Evolutionary conservation across 2,797 vertebrate genomes (phyloP), one percentile per base, ranked within the genome.

Genomic region (Silurus lanzhouensis): DNA sequence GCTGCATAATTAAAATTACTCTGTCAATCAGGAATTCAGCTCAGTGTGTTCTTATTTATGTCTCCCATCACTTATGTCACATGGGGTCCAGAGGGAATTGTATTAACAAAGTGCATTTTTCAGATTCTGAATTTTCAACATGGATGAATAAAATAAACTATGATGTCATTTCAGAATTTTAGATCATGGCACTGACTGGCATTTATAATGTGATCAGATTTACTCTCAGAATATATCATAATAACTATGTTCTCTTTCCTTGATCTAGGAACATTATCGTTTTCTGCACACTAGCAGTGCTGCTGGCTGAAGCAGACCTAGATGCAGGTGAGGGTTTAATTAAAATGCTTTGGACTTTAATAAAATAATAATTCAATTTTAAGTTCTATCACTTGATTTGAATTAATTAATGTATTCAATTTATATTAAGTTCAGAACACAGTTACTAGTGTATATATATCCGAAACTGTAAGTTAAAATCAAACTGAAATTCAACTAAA

Each of bases 261-360:
- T 88, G 22, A 90, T 87, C 4, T 89, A 95, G 95, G 91, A 93
- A 92, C 55, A 31, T 92, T 83, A 81, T 94, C 82, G 85, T 95
- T 85, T 85, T 94, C 58, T 89, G 93, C 57, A 93, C 91, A 48
- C 61, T 95, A 86, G 88, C 91, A 5, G 68, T 93, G 74, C 86
- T 95, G 12, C 84, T 94, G 90, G 93, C 92, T 63, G 81, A 93
- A 64, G 94, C 89, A 72, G 94, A 95, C 88, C 89, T 91, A 1
- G 92, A 94, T 70, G 83, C 89, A 83, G 94, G 92, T 17, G 90
- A 86, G 77, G 27, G 10, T 48, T 75, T 52, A 38, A 6, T 7
- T 9, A 76, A 66, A 55, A 74, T 25, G 20, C 19, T 64, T 31
- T 79, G 10, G 22, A 48, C 38, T 38, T 38, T 64, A 1, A 66